These are phyloP conservation scores for Pelusios castaneus DNA, from an alignment of 2,113 vertebrate genomes.

Conservation along the genomic window DNA sequence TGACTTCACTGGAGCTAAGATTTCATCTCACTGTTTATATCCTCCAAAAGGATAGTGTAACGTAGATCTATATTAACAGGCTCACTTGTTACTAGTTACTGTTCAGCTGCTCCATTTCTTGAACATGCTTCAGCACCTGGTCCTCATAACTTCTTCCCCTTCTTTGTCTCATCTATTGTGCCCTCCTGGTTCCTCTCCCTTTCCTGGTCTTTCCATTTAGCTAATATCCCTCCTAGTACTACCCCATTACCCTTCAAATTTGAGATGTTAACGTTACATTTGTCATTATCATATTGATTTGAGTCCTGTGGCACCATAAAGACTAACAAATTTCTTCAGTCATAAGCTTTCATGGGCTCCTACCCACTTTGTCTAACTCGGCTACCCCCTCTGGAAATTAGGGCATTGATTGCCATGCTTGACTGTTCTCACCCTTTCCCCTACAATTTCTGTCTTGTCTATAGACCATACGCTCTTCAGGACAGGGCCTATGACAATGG, in stretches of 20 bases:
- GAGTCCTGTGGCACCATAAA: too few species aligned
- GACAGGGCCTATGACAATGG: neutral
- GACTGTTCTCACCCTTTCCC: neutral
- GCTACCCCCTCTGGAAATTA: too few species aligned
- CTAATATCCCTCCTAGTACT: neutral
- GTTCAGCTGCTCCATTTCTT: neutral
- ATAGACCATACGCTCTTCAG: neutral
- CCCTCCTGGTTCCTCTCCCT: neutral
- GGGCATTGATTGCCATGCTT: neutral
- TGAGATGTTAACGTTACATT: neutral
- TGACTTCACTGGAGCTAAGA: accelerated
- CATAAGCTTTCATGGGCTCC: too few species aligned
- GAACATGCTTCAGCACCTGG: neutral
- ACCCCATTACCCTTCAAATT: neutral
- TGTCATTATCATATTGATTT: neutral
- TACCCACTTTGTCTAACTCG: too few species aligned
- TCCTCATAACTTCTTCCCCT: neutral
- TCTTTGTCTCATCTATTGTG: neutral
- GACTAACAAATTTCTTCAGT: too few species aligned
- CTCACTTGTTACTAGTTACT: neutral
- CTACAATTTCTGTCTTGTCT: neutral
- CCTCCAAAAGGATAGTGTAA: neutral
- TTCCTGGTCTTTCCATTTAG: neutral
- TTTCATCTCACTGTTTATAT: neutral
- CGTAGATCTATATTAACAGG: neutral